Evolutionary conservation across 2,888 invertebrate species (phyloP).

Genomic region (Eumacrocentrus americanus): DNA sequence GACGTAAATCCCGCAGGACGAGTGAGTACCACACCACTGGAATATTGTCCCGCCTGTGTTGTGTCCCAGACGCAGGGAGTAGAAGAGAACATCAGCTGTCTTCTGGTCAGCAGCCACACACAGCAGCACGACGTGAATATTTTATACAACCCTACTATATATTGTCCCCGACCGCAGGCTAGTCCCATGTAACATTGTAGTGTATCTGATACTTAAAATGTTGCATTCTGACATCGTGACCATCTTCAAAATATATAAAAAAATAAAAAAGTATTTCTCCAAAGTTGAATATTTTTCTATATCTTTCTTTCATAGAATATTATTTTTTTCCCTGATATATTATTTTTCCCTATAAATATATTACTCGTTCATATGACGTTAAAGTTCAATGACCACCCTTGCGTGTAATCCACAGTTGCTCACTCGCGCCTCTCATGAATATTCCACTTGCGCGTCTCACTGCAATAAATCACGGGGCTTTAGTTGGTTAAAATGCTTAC

Average conservation of each 20-base stretch:
- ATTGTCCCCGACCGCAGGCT: background rate
- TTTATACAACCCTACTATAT: slow-evolving; percentile 15
- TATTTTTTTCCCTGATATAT: too few relatives aligned
- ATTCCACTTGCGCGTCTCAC: slow-evolving; percentile 21
- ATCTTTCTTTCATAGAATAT: background rate
- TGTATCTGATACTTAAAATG: slow-evolving; percentile 4
- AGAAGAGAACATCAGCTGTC: slow-evolving; percentile 3
- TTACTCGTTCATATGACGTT: too few relatives aligned
- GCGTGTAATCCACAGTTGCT: slow-evolving; percentile 13
- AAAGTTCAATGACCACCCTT: slow-evolving; percentile 19
- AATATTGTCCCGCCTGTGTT: background rate
- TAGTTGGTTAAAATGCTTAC: slow-evolving; percentile 10
- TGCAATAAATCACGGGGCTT: slow-evolving; percentile 17
- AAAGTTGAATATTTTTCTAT: too few relatives aligned
- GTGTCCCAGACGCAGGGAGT: too few relatives aligned
- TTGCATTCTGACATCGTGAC: background rate
- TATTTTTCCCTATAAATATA: too few relatives aligned
- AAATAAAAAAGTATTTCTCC: too few relatives aligned
- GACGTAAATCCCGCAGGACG: slow-evolving; percentile 28
- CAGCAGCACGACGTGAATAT: slow-evolving; percentile 14
- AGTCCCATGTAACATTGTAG: background rate
- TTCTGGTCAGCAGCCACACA: background rate
- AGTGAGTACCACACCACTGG: slow-evolving; percentile 9
- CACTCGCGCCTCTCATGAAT: slow-evolving; percentile 13
- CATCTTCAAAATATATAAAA: too few relatives aligned